These are phyloP conservation scores for Gibbula magus DNA, from an alignment of 2,888 invertebrate genomes.

Conservation along the genomic window DNA sequence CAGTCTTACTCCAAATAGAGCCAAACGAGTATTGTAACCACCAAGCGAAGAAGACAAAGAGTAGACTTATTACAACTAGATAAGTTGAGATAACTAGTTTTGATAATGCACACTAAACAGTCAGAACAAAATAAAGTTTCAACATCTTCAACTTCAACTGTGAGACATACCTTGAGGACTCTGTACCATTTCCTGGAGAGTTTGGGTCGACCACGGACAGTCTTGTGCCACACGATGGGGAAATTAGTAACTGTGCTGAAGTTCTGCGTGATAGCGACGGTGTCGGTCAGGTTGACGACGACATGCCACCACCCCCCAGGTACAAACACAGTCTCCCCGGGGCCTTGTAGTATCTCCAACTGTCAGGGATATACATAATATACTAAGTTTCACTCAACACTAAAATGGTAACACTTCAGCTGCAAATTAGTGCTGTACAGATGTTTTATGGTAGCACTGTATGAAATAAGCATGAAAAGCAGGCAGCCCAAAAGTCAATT, in stretches of 20 bases:
- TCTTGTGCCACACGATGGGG: slow-evolving; percentile 98
- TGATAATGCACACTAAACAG: background rate
- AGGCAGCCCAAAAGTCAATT: too few relatives aligned
- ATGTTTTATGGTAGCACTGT: too few relatives aligned
- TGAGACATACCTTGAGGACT: slow-evolving; percentile 76
- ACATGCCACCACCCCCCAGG: slow-evolving; percentile 99
- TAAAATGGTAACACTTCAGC: too few relatives aligned
- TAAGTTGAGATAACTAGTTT: background rate
- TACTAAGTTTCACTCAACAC: too few relatives aligned
- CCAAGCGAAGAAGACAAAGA: background rate
- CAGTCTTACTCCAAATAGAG: background rate
- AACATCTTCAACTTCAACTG: background rate
- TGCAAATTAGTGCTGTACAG: too few relatives aligned
- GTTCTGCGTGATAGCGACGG: slow-evolving; percentile 98
- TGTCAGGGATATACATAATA: slow-evolving; percentile 71
- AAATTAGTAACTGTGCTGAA: slow-evolving; percentile 93
- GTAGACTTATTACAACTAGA: too few relatives aligned
- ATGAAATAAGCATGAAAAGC: too few relatives aligned
- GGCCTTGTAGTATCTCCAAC: slow-evolving; percentile 94
- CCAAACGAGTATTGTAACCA: background rate
- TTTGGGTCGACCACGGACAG: slow-evolving; percentile 92
- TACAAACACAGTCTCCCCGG: slow-evolving; percentile 98
- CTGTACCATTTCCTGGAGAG: slow-evolving; percentile 92
- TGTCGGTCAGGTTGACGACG: slow-evolving; percentile 95
- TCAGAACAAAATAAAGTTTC: background rate